Evolutionary conservation across 2,797 vertebrate genomes (phyloP).

Genomic region (Spinus pinus): DNA sequence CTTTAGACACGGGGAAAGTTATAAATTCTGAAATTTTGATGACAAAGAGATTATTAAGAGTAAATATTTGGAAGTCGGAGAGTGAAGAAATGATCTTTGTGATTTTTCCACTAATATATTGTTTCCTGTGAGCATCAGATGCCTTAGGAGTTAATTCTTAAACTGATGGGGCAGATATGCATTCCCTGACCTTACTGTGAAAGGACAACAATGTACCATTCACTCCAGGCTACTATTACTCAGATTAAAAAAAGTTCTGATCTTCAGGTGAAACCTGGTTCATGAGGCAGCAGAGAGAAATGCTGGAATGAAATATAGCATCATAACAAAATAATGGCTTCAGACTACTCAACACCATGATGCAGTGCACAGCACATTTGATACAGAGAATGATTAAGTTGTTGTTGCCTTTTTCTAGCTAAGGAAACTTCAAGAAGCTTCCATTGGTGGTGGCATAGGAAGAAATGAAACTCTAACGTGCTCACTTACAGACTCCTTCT

Average conservation of each 20-base stretch:
- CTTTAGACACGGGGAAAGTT: background rate
- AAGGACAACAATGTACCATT: background rate
- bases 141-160: constrained; percentile 26
- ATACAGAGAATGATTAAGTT: background rate
- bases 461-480: background rate
- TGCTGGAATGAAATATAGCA: background rate
- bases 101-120: background rate
- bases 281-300: background rate
- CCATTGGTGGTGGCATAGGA: background rate
- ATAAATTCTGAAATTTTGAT: background rate
- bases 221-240: background rate
- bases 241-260: background rate
- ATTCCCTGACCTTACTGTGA: background rate
- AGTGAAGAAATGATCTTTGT: background rate
- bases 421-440: background rate
- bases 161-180: background rate
- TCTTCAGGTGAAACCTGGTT: background rate
- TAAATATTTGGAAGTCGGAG: background rate
- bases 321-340: background rate
- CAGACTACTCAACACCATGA: background rate
- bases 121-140: background rate
- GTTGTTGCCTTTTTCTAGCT: background rate
- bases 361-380: background rate
- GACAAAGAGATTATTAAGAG: background rate
- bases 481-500: background rate